Conservation (phyloP, 2,888 invertebrate genomes). For the Mechanitis mazaeus region DNA sequence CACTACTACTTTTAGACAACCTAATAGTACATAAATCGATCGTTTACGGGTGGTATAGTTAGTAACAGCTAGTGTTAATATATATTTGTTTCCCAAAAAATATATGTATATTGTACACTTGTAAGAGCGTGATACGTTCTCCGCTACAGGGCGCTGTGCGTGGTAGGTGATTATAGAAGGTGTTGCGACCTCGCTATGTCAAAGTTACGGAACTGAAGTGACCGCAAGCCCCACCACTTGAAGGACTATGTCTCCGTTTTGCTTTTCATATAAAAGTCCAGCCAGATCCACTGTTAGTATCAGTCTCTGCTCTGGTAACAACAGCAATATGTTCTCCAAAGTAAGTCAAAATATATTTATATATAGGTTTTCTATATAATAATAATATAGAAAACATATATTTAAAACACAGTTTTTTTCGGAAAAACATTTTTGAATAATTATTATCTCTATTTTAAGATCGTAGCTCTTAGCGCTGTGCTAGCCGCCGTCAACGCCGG, state of each 20-base stretch:
- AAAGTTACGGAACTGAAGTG: slow-evolving; percentile 74
- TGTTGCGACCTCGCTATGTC: slow-evolving; percentile 73
- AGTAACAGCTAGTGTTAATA: too few relatives aligned
- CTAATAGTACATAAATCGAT: too few relatives aligned
- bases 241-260: slow-evolving; percentile 66
- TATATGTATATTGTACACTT: neutral
- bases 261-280: slow-evolving; percentile 75
- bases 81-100: neutral
- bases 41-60: too few relatives aligned
- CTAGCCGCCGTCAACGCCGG: slow-evolving; percentile 76
- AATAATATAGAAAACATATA: too few relatives aligned
- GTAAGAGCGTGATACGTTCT: slow-evolving; percentile 9
- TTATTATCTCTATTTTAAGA: slow-evolving; percentile 38
- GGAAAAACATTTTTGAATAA: too few relatives aligned
- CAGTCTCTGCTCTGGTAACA: slow-evolving; percentile 71
- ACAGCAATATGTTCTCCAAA: slow-evolving; percentile 75
- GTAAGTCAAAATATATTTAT: slow-evolving; percentile 46
- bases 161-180: slow-evolving; percentile 49
- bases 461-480: slow-evolving; percentile 66
- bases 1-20: too few relatives aligned
- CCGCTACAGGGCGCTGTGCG: slow-evolving; percentile 35
- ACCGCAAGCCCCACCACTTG: slow-evolving; percentile 64
- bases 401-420: too few relatives aligned
- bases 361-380: neutral
- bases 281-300: slow-evolving; percentile 66